Evolutionary conservation across 2,888 invertebrate genomes (phyloP), one percentile per base, ranked within the genome.

Genomic region (Congeria kusceri): DNA sequence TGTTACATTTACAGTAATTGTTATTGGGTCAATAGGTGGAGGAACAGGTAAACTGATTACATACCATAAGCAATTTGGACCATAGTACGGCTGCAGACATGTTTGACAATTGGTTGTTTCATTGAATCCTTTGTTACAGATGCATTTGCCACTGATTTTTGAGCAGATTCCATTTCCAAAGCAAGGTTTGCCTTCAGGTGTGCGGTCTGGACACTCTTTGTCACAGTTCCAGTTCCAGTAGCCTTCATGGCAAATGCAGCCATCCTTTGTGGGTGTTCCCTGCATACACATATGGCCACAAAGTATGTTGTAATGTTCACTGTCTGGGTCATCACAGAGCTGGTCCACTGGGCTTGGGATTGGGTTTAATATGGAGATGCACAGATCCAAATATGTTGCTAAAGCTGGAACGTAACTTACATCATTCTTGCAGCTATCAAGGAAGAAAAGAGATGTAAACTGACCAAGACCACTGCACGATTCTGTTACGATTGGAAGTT

Each of bases 131-230:
- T 25, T 23, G 9, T 65, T 49, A 59, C 84, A 84, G 4, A 71
- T 47, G 70, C 82, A 88, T n/a, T 27, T 69, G 28, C 88, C 88
- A 32, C 62, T 82, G 11, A 25, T 62, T 7, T 49, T 57, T 39
- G 80, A 72, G 72, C 88, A 88, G 11, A 44, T 58, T 0, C 88
- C 88, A 56, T 87, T 73, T 11, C 75, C 83, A 68, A 73, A 69
- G 49, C 88, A 88, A 20, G 82, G 72, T 32, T 27, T 13, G 15
- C 44, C 58, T n/a, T 32, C 18, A n/a, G 29, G 27, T 20, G 66
- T 62, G 46, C 83, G 79, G 25, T 68, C 80, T 13, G 80, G 73
- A 28, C 86, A 82, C 27, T 74, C 65, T 25, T 77, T 23, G 64
- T 71, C 78, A 76, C 88, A 88, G 23, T 64, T 68, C 20, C 68